phyloP scores from a whole-genome alignment of 2,888 invertebrate genomes.

The Caenorhabditis afra region DNA sequence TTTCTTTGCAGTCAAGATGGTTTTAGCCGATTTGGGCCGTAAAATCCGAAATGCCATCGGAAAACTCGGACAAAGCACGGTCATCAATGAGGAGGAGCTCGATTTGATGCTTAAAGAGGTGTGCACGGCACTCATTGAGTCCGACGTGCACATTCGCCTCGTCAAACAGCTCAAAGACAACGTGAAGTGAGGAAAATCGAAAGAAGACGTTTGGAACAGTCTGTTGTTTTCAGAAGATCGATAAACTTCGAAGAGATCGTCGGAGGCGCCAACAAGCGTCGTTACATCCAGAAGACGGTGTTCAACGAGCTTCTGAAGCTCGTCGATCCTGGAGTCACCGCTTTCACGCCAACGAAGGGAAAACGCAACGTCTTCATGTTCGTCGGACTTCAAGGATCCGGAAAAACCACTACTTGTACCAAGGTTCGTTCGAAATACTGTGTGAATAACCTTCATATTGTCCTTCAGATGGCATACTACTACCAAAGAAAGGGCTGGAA shows the following conservation, averaged over 20 bases:
- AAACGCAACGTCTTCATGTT: conserved; percentile 98
- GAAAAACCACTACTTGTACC: conserved; percentile 99
- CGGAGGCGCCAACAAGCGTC: conserved; percentile 93
- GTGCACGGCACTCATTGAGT: conserved; percentile 95
- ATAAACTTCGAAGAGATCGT: conserved; percentile 99
- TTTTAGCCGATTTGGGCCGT: conserved; percentile 99
- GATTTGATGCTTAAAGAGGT: conserved; percentile 94
- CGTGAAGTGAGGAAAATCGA: conserved; percentile 85
- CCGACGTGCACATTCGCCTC: conserved; percentile 94
- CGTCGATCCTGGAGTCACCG: conserved; percentile 94
- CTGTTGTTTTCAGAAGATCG: conserved; percentile 70
- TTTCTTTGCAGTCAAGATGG: conserved; percentile 85
- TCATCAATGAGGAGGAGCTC: conserved; percentile 86
- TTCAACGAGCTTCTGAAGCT: conserved; percentile 98
- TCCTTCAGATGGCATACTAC: conserved; percentile 90
- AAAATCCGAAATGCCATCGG: conserved; percentile 98
- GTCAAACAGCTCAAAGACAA: conserved; percentile 97
- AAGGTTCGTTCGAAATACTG: conserved; percentile 83
- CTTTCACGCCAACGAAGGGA: conserved; percentile 95
- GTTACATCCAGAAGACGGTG: conserved; percentile 98
- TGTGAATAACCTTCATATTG: too few relatives aligned
- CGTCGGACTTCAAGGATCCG: conserved; percentile 98
- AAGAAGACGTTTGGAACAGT: neutral
- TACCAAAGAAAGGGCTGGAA: conserved; percentile 99
- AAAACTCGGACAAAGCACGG: conserved; percentile 87